Evolutionary conservation across 1,140 invertebrate species (phyloP), one percentile per base, ranked within the genome.

Genomic region (Rhynchophorus ferrugineus): DNA sequence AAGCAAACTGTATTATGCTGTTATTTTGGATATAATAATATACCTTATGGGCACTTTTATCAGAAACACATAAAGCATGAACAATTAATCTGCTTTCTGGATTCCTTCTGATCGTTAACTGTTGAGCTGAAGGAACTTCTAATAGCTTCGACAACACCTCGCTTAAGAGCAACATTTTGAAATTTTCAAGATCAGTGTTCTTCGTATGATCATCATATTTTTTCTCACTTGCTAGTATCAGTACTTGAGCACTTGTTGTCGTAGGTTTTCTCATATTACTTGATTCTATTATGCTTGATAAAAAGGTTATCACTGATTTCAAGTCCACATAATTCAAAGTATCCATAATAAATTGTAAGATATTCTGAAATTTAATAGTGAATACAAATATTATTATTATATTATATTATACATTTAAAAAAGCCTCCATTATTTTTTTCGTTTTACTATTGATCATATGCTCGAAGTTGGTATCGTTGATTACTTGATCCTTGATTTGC

Each of bases 221-320:
- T 34, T 19, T 34, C 2, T 3, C 8, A 3, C 45, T 50, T n/a
- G 49, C 37, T 19, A 37, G 39, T 33, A 29, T 44, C 1, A 62
- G 14, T 6, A 59, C 24, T 13, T 48, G 38, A 3, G 50, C 52
- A 14, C 54, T 50, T 17, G 54, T 13, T 3, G 49, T 53, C 9
- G 59, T 56, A 2, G 60, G 56, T 44, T 43, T 49, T 41, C 57
- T 54, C 60, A 62, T 56, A 44, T 60, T 62, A 16, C 58, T 60
- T 13, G 33, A 49, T 22, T 56, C 34, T 9, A 62, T 62, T 16
- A 62, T 60, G 46, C 47, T 47, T 11, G 35, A 46, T 7, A 61
- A 24, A 37, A 29, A 8, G n/a, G 21, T 18, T 3, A 59, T 43
- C 3, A 47, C 13, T 19, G 36, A 19, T n/a, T 20, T 7, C 39